Percentiles rank a stretch among this genome's conserved stretches.
These are phyloP conservation scores for Gymnothorax reevesii DNA, from an alignment of 2,797 vertebrate species.

Conservation along the genomic window DNA sequence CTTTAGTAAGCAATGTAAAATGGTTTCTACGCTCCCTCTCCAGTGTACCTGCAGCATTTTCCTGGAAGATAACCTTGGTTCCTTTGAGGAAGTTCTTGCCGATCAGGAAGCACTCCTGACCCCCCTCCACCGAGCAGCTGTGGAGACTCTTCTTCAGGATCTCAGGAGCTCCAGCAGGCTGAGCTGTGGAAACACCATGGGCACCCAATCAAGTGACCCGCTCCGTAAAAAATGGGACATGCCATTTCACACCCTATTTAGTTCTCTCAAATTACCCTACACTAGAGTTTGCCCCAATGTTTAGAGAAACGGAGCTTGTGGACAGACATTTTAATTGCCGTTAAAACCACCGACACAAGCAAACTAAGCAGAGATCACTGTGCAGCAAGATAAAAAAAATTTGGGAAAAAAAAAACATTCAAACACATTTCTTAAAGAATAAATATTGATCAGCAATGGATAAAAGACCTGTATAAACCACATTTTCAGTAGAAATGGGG, in stretches of 20 bases:
- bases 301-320: background rate
- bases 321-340: background rate
- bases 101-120: constrained; percentile 95
- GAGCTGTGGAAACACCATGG: constrained; percentile 73
- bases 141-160: constrained; percentile 98
- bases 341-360: constrained; percentile 1
- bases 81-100: constrained; percentile 99
- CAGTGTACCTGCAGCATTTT: constrained; percentile 85
- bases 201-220: background rate
- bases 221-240: background rate
- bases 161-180: constrained; percentile 96
- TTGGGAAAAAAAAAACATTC: background rate
- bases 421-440: background rate
- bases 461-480: background rate
- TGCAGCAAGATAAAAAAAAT: background rate
- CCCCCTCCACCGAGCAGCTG: constrained; percentile 89
- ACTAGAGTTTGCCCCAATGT: background rate
- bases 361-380: background rate
- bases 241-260: background rate
- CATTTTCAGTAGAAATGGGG: background rate
- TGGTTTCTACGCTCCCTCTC: background rate
- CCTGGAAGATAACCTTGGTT: constrained; percentile 98
- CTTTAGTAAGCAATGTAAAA: background rate
- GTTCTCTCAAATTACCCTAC: background rate
- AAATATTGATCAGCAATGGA: background rate